Evolutionary conservation across 2,113 vertebrate species (phyloP).

Genomic region (Clarias macrocephalus): DNA sequence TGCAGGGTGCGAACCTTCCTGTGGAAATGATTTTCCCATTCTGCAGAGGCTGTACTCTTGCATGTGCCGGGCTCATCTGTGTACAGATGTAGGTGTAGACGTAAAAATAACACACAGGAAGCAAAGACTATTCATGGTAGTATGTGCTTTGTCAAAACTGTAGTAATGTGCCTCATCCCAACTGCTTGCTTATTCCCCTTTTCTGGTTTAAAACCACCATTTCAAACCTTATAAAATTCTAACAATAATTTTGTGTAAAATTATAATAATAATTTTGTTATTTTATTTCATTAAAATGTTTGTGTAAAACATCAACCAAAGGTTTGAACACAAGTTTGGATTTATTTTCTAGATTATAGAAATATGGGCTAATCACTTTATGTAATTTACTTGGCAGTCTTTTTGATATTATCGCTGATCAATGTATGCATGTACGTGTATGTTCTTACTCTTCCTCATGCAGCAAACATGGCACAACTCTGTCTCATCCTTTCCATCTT

Average conservation of each 20-base stretch:
- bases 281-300: not conserved
- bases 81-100: not conserved
- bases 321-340: too few relatives aligned
- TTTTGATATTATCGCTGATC: too few relatives aligned
- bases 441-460: conserved; percentile 88
- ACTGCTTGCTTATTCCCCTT: not conserved
- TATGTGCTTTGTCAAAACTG: too few relatives aligned
- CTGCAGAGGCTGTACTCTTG: conserved; percentile 83
- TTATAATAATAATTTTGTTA: too few relatives aligned
- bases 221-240: not conserved
- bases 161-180: too few relatives aligned
- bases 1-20: conserved; percentile 83
- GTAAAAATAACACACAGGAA: not conserved
- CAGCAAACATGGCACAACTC: conserved; percentile 97
- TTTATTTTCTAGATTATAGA: too few relatives aligned
- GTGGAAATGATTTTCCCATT: conserved; percentile 76
- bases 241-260: too few relatives aligned
- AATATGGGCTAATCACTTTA: too few relatives aligned
- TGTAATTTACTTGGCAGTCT: too few relatives aligned
- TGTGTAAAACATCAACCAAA: too few relatives aligned
- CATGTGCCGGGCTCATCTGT: conserved; percentile 80
- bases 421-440: not conserved
- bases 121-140: not conserved
- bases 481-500: conserved; percentile 82
- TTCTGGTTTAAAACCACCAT: not conserved